These are phyloP conservation scores for Xenops minutus DNA, from an alignment of 2,797 vertebrate genomes.

Conservation along the genomic window DNA sequence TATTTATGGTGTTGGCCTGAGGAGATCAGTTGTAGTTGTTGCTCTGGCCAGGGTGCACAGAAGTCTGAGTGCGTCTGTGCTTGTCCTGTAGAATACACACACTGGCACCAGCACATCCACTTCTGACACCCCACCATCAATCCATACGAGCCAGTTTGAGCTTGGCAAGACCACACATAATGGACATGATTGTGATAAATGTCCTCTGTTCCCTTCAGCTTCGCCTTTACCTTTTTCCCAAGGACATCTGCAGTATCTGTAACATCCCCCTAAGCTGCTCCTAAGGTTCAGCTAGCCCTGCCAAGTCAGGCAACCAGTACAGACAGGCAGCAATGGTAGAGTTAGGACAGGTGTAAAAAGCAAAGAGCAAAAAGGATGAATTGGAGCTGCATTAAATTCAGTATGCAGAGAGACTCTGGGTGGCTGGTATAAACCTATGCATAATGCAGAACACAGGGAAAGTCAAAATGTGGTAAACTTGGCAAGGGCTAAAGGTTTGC, in stretches of 20 bases:
- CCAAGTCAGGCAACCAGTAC: neutral
- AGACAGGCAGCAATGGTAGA: neutral
- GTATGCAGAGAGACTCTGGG: neutral
- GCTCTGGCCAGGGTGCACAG: neutral
- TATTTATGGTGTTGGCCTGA: neutral
- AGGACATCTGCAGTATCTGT: neutral
- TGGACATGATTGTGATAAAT: neutral
- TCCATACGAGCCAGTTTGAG: neutral
- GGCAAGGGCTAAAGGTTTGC: neutral
- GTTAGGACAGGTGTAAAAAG: neutral
- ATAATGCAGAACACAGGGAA: neutral
- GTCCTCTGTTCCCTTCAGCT: neutral
- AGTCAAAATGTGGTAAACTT: neutral
- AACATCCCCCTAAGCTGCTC: neutral
- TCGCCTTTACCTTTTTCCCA: neutral
- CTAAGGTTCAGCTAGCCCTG: neutral
- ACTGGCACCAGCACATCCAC: neutral
- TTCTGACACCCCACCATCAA: neutral
- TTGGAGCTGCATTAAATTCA: neutral
- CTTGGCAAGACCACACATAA: neutral
- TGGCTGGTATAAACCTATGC: neutral
- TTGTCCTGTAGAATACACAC: neutral
- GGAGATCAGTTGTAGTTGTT: neutral
- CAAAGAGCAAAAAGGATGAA: neutral
- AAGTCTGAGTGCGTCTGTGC: neutral